These are phyloP conservation scores for Lagorchestes hirsutus DNA, from an alignment of 2,797 vertebrate species.

Conservation along the genomic window DNA sequence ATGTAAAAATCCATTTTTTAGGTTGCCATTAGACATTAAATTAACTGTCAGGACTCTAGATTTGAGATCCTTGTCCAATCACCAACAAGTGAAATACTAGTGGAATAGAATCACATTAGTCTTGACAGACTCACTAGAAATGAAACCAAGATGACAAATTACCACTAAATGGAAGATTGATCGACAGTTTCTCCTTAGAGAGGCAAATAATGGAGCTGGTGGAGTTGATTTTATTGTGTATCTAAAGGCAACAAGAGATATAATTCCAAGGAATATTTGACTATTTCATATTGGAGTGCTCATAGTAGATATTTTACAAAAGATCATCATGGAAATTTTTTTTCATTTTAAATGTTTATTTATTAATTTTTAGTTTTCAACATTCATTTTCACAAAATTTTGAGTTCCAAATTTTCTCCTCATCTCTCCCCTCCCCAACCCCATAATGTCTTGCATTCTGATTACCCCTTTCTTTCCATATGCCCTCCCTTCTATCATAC, in stretches of 20 bases:
- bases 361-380: too few species aligned
- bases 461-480: too few species aligned
- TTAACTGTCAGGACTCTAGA: background rate
- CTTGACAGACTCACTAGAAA: background rate
- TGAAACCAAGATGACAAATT: background rate
- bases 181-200: background rate
- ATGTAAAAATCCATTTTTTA: background rate
- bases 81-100: background rate
- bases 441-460: too few species aligned
- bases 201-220: background rate
- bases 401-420: too few species aligned
- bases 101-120: background rate
- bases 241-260: background rate
- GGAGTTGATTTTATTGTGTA: background rate
- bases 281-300: background rate
- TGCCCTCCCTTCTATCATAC: too few species aligned
- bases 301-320: background rate
- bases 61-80: background rate
- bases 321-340: background rate
- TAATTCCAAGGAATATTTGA: background rate
- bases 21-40: background rate
- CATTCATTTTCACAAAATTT: too few species aligned
- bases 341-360: too few species aligned
- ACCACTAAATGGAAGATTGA: background rate
- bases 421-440: too few species aligned